Evolutionary conservation across 2,113 vertebrate species (phyloP).

Genomic region (Mormyrus lacerda): DNA sequence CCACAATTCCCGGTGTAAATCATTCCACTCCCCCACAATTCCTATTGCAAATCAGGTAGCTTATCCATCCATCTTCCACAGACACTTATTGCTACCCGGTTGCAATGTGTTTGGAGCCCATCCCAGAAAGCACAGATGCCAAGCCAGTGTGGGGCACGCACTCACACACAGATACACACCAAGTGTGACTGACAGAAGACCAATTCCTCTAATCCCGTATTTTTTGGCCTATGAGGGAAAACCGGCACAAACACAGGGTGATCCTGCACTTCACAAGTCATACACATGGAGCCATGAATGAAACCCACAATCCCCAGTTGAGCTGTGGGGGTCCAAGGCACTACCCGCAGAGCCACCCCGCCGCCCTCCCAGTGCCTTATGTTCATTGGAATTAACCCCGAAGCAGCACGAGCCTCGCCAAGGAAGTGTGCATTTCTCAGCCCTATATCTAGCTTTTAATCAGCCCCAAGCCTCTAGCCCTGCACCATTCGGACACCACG

Average conservation of each 20-base stretch:
- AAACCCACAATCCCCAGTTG: background rate
- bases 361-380: background rate
- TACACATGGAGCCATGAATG: background rate
- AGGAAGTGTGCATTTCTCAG: background rate
- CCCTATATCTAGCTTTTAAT: background rate
- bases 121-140: slow-evolving; percentile 4
- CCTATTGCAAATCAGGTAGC: background rate
- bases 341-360: background rate
- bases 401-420: background rate
- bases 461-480: background rate
- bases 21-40: background rate
- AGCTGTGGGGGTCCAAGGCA: background rate
- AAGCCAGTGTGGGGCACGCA: background rate
- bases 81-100: background rate
- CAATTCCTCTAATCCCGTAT: background rate
- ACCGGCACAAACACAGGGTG: background rate
- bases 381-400: background rate
- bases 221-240: background rate
- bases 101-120: background rate
- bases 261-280: background rate
- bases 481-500: background rate
- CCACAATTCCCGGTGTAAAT: background rate
- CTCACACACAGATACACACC: background rate
- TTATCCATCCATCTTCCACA: slow-evolving; percentile 5
- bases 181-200: background rate